Evolutionary conservation across 2,888 invertebrate species (phyloP).

Genomic region (Pemphredon lugubris): DNA sequence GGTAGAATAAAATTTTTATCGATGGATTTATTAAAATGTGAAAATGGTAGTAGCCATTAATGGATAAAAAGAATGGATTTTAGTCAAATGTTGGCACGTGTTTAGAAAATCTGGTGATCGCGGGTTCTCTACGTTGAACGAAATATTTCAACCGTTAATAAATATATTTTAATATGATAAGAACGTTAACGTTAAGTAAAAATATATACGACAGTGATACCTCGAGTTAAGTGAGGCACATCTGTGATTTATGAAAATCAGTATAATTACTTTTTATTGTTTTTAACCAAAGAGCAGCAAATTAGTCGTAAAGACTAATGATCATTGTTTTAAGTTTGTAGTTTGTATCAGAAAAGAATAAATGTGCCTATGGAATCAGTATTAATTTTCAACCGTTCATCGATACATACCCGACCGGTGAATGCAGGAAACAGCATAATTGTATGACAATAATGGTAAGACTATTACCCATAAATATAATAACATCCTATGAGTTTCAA

Average conservation of each 20-base stretch:
- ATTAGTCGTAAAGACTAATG: background rate
- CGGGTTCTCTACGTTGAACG: constrained; percentile 52
- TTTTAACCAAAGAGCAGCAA: background rate
- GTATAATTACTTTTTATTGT: background rate
- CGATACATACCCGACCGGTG: background rate
- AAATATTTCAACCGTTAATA: constrained; percentile 2
- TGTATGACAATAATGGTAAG: background rate
- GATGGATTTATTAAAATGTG: background rate
- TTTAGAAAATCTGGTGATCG: constrained; percentile 20
- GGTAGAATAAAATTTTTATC: constrained; percentile 14
- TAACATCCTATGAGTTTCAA: too few relatives aligned
- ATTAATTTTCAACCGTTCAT: background rate
- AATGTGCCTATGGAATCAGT: too few relatives aligned
- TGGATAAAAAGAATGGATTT: background rate
- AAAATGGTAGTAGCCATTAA: background rate
- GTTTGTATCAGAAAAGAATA: background rate
- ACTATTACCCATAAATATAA: too few relatives aligned
- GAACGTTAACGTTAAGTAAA: constrained; percentile 6
- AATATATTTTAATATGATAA: constrained; percentile 14
- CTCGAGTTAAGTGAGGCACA: background rate
- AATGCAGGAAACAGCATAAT: background rate
- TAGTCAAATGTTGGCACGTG: background rate
- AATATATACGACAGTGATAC: background rate
- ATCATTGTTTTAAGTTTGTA: constrained; percentile 6
- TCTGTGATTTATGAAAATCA: constrained; percentile 3